Conservation (phyloP, 2,888 invertebrate species). For the Tineola bisselliella region DNA sequence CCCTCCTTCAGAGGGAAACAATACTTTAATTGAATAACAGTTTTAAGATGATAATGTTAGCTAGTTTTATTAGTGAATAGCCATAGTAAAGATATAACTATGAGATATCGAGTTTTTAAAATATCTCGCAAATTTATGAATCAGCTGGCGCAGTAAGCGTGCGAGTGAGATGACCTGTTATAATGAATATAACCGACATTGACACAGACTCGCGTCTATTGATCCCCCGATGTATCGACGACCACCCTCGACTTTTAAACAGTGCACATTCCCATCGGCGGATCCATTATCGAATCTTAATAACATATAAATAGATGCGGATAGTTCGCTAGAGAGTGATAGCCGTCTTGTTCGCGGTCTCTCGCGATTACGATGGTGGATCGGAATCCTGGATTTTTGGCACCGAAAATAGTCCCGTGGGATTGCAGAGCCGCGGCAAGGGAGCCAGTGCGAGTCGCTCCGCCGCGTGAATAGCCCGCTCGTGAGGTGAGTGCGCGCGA, state of each 20-base stretch:
- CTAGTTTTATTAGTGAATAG: too few relatives aligned
- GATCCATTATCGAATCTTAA: background rate
- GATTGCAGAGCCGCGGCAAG: constrained; percentile 44
- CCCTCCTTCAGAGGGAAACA: too few relatives aligned
- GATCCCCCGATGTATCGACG: background rate
- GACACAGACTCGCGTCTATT: background rate
- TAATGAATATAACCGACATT: background rate
- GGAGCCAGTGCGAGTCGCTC: constrained; percentile 66
- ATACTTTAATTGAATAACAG: too few relatives aligned
- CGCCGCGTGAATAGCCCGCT: constrained; percentile 66
- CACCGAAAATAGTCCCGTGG: constrained; percentile 66
- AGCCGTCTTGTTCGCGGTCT: constrained; percentile 19
- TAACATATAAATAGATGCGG: background rate
- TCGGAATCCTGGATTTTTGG: constrained; percentile 63
- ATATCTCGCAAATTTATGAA: constrained; percentile 21
- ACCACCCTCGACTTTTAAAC: background rate
- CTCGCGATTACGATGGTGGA: constrained; percentile 43
- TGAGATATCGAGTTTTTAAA: constrained; percentile 21
- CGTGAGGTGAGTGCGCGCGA: constrained; percentile 52
- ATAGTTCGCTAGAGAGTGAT: constrained; percentile 4
- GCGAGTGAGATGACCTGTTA: constrained; percentile 42
- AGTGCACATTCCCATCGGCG: background rate
- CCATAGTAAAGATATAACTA: background rate
- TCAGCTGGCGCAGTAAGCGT: constrained; percentile 22
- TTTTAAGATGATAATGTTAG: too few relatives aligned